Evolutionary conservation across 2,797 vertebrate species (phyloP).

Genomic region (Remorina albescens): DNA sequence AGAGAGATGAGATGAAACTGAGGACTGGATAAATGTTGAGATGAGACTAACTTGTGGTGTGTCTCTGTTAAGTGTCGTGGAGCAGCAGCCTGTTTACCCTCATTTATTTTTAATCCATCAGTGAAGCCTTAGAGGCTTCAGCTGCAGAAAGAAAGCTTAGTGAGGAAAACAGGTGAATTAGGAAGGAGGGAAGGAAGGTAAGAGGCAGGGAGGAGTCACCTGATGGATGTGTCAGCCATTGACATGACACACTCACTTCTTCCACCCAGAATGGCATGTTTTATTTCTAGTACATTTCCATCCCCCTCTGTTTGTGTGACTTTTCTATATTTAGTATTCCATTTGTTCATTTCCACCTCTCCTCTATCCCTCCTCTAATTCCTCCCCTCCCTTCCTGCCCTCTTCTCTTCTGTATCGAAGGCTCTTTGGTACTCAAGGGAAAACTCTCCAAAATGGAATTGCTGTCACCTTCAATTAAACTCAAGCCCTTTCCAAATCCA

Average conservation of each 20-base stretch:
- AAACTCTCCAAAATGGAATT: conserved; percentile 37
- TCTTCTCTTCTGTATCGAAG: conserved; percentile 11
- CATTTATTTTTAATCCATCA: conserved; percentile 68
- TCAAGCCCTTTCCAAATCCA: conserved; percentile 44
- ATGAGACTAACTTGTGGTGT: conserved; percentile 18
- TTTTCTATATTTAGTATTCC: conserved; percentile 54
- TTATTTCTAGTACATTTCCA: conserved; percentile 64
- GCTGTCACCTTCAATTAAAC: conserved; percentile 42
- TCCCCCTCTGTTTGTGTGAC: conserved; percentile 36
- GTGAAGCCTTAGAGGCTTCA: conserved; percentile 22
- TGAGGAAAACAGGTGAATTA: neutral
- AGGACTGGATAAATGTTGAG: conserved; percentile 41
- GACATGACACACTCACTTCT: conserved; percentile 35
- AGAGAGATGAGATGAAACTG: neutral
- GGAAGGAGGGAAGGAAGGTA: neutral
- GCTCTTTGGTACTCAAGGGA: conserved; percentile 22
- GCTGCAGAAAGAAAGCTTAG: conserved; percentile 20
- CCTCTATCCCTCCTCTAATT: conserved; percentile 13
- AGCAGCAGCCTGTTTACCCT: conserved; percentile 40
- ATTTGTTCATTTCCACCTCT: conserved; percentile 60
- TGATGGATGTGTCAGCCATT: conserved; percentile 20
- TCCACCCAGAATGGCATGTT: conserved; percentile 33
- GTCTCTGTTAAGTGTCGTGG: conserved; percentile 26
- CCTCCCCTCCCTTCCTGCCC: neutral
- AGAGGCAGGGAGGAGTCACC: conserved; percentile 18